These are phyloP conservation scores for Corydoras maculifer DNA, from an alignment of 2,113 vertebrate genomes.

Conservation along the genomic window DNA sequence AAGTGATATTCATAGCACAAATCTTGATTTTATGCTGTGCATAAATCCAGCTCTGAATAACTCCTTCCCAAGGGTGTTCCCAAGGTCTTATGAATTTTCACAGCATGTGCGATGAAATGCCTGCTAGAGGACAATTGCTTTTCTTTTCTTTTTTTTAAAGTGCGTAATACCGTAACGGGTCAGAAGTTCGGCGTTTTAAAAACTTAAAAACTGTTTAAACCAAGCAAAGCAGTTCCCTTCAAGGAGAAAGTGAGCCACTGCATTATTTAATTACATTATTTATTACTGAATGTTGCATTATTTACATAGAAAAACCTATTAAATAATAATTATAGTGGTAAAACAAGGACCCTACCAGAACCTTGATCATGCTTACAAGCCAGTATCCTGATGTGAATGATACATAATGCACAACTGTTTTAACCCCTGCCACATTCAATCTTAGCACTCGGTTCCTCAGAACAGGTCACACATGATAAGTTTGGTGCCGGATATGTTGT, in stretches of 20 bases:
- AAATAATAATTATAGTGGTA: conserved; percentile 5
- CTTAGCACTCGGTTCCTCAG: background rate
- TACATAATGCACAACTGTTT: background rate
- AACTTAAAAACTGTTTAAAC: conserved; percentile 3
- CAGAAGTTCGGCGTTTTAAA: conserved; percentile 7
- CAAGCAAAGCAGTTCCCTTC: conserved; percentile 11
- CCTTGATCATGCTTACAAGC: background rate
- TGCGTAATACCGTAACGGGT: background rate
- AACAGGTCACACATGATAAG: background rate
- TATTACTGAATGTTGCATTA: conserved; percentile 9
- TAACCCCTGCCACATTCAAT: background rate
- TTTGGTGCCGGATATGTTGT: background rate
- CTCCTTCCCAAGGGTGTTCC: conserved; percentile 17
- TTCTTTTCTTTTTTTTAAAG: background rate
- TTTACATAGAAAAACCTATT: conserved; percentile 15
- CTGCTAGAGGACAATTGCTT: background rate
- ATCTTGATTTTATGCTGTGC: conserved; percentile 1
- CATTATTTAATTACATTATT: conserved; percentile 16
- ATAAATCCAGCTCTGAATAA: background rate
- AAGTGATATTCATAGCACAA: background rate
- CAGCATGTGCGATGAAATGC: background rate
- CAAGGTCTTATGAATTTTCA: background rate
- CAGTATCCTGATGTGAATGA: background rate
- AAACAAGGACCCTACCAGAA: background rate
- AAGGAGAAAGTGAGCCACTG: background rate